Percentiles rank a stretch among this genome's conserved stretches.
Evolutionary conservation across 1,140 invertebrate genomes (phyloP).

Genomic region (Drosophila seguyi): DNA sequence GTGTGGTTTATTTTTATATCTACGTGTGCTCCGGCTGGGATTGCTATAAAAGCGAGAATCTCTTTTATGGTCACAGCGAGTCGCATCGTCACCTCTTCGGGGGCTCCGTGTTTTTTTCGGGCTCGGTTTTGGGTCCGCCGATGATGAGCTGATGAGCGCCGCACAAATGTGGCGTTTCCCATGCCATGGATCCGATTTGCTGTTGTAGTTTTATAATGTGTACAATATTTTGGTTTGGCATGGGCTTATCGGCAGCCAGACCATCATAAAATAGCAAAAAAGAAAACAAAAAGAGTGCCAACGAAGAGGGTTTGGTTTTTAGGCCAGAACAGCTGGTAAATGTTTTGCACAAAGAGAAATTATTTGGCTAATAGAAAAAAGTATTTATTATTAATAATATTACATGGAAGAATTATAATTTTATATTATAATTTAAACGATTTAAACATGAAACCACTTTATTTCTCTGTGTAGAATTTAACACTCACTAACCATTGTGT

Average conservation of each 20-base stretch:
- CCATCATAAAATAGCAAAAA: constrained; percentile 70
- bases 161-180: constrained; percentile 80
- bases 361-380: not conserved
- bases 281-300: constrained; percentile 7
- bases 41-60: constrained; percentile 80
- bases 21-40: constrained; percentile 61
- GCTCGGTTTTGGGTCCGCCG: constrained; percentile 24
- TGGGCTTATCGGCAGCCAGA: constrained; percentile 60
- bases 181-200: constrained; percentile 60
- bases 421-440: too few species aligned
- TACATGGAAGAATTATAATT: too few species aligned
- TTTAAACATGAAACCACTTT: not conserved
- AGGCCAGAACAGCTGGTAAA: constrained; percentile 39
- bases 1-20: constrained; percentile 76
- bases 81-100: constrained; percentile 65
- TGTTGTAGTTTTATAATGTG: constrained; percentile 61
- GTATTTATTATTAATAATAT: too few species aligned
- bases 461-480: constrained; percentile 36
- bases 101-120: constrained; percentile 6
- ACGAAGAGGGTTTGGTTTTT: constrained; percentile 17
- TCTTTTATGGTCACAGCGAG: constrained; percentile 82
- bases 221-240: constrained; percentile 59
- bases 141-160: constrained; percentile 39
- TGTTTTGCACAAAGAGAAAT: constrained; percentile 14
- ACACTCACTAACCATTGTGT: constrained; percentile 38